Conservation (phyloP, 2,888 invertebrate species). For the Andrena flavipes region DNA sequence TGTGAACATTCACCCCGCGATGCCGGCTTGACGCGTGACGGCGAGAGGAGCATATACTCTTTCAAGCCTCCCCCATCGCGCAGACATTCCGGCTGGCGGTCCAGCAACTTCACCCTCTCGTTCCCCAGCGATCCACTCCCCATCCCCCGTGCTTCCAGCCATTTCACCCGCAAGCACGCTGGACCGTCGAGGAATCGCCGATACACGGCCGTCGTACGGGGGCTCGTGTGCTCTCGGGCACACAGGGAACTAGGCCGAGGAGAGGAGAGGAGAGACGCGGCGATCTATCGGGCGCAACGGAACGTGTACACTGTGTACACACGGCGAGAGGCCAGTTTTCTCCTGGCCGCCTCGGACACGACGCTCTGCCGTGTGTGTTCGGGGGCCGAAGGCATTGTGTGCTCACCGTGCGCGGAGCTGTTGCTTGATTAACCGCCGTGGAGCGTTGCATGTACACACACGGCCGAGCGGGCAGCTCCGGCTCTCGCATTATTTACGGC, state of each 20-base stretch:
- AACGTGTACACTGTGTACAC: slow-evolving; percentile 57
- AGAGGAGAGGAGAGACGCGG: slow-evolving; percentile 5
- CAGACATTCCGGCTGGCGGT: background rate
- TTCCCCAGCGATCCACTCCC: slow-evolving; percentile 16
- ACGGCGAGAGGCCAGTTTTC: slow-evolving; percentile 52
- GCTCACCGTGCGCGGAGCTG: slow-evolving; percentile 65
- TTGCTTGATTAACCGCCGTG: slow-evolving; percentile 80
- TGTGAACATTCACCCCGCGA: background rate
- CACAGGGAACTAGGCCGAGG: slow-evolving; percentile 10
- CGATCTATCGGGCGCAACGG: slow-evolving; percentile 61
- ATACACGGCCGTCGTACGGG: slow-evolving; percentile 31
- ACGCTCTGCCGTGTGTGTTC: slow-evolving; percentile 55
- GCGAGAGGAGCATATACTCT: background rate
- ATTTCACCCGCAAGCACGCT: slow-evolving; percentile 35
- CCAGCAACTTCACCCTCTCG: slow-evolving; percentile 24
- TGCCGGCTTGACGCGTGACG: background rate
- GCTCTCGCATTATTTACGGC: slow-evolving; percentile 80
- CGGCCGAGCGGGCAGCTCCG: slow-evolving; percentile 70
- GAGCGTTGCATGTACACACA: slow-evolving; percentile 67
- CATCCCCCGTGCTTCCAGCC: slow-evolving; percentile 26
- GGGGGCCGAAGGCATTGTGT: slow-evolving; percentile 65
- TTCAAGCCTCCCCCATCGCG: background rate
- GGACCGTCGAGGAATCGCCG: slow-evolving; percentile 46
- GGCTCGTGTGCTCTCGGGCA: slow-evolving; percentile 35
- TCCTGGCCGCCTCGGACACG: slow-evolving; percentile 50